Evolutionary conservation across 2,888 invertebrate genomes (phyloP), one percentile per base, ranked within the genome.

Genomic region (Matsumyia berberina): DNA sequence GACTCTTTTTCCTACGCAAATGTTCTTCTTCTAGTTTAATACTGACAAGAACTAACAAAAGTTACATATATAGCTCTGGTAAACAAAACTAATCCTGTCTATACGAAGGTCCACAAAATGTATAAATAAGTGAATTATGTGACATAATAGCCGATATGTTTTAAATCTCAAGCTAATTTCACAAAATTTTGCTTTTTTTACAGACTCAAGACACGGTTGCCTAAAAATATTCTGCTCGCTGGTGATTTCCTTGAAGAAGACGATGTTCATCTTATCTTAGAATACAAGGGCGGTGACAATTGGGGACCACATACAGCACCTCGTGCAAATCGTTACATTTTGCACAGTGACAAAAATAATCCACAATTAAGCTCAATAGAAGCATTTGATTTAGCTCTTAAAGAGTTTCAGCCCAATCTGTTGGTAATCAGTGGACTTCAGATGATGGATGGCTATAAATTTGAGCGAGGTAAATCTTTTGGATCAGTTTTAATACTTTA

Each of bases 391-490:
- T 92, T 93, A 87, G 90, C 93, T 73, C 89, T 97, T 77, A 92
- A 93, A 9, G 89, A 90, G 6, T 96, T 95, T 88, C 92, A 93
- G 51, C 96, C 97, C 1, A 93, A 95, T 89, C 92, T 97, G 86
- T 92, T 97, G 87, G 95, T 97, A 85, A 93, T 97, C 67, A 96
- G 96, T 88, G 97, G 97, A 7, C 92, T 97, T 57, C 97, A 97
- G 90, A 96, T 97, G 96, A 96, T 97, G 96, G 97, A 97, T 89
- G 96, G 95, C 90, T 96, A 89, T 33, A 90, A 89, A 74, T 91
- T 90, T 79, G 79, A 62, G 51, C 82, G 88, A 3, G 87, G 87
- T 78, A 42, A 8, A 37, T 42, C 9, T 29, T n/a, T n/a, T n/a
- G n/a, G n/a, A n/a, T n/a, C n/a, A n/a, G n/a, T n/a, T n/a, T n/a